Evolutionary conservation across 1,140 invertebrate genomes (phyloP).

Genomic region (Drosophila navojoa): DNA sequence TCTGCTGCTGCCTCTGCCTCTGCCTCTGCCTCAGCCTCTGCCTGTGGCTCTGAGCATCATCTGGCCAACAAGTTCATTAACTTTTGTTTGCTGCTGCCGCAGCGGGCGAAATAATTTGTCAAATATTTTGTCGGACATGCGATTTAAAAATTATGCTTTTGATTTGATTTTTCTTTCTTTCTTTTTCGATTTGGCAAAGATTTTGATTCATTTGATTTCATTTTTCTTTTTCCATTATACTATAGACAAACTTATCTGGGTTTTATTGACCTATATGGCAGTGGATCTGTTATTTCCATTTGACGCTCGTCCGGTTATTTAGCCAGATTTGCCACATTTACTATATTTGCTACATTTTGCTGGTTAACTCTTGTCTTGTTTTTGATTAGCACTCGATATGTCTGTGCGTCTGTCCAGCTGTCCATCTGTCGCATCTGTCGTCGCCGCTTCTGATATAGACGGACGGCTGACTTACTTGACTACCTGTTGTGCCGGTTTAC

Average conservation of each 20-base stretch:
- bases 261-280: conserved; percentile 43
- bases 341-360: conserved; percentile 10
- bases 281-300: conserved; percentile 12
- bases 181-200: neutral
- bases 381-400: conserved; percentile 54
- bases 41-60: neutral
- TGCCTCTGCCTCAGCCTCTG: neutral
- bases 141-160: conserved; percentile 75
- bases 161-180: conserved; percentile 38
- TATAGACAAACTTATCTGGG: neutral
- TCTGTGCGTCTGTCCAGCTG: neutral
- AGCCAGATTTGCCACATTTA: conserved; percentile 12
- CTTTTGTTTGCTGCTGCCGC: conserved; percentile 46
- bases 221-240: conserved; percentile 16
- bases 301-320: conserved; percentile 15
- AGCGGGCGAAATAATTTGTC: conserved; percentile 73
- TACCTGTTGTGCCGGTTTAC: conserved; percentile 80
- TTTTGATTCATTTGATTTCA: neutral
- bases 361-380: conserved; percentile 49
- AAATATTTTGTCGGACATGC: conserved; percentile 74
- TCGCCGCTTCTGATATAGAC: no score
- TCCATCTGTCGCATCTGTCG: no score
- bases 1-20: neutral
- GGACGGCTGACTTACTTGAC: conserved; percentile 30
- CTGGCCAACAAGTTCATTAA: conserved; percentile 72